These are phyloP conservation scores for Poecilia wingei DNA, from an alignment of 2,797 vertebrate genomes.

Conservation along the genomic window DNA sequence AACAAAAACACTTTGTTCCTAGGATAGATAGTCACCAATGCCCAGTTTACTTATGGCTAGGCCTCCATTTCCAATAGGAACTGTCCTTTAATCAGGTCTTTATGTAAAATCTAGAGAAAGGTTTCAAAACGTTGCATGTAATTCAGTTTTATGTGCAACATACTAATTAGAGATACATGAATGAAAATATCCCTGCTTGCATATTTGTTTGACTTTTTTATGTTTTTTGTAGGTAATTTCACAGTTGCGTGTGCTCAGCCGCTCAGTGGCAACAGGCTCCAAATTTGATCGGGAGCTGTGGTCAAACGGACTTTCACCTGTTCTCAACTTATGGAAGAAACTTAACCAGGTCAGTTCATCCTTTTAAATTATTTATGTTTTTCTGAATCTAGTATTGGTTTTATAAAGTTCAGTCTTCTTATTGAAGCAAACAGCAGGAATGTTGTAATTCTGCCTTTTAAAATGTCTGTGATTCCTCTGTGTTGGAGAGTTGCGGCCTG, in stretches of 20 bases:
- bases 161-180: not conserved
- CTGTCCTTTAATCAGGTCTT: too few relatives aligned
- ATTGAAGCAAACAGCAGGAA: not conserved
- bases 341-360: constrained; percentile 88
- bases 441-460: not conserved
- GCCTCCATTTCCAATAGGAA: too few relatives aligned
- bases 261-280: constrained; percentile 87
- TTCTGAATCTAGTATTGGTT: not conserved
- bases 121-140: too few relatives aligned
- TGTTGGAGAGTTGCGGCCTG: not conserved
- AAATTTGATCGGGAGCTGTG: constrained; percentile 97
- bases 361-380: not conserved
- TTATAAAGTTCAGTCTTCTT: not conserved
- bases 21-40: not conserved
- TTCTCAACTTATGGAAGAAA: constrained; percentile 96
- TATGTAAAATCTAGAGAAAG: too few relatives aligned
- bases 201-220: not conserved
- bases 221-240: constrained; percentile 88
- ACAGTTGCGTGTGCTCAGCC: constrained; percentile 90
- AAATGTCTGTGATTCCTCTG: not conserved
- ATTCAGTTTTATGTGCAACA: not conserved
- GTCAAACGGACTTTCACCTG: constrained; percentile 91
- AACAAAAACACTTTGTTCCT: not conserved
- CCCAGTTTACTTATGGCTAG: too few relatives aligned
- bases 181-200: not conserved